Conservation (phyloP, 2,113 vertebrate genomes). For the Perca fluviatilis region DNA sequence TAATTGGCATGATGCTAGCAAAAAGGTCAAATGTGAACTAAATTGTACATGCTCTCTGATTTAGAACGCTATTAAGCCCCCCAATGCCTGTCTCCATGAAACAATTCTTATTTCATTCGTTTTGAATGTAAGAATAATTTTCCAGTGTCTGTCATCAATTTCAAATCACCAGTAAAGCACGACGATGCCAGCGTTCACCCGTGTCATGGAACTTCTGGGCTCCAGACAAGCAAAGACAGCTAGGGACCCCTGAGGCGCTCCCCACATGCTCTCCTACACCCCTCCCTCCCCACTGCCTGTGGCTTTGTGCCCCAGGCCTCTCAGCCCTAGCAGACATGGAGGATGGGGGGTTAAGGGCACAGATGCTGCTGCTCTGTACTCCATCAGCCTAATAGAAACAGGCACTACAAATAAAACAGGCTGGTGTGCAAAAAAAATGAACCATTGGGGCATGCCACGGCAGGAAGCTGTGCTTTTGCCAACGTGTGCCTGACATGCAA, state of each 20-base stretch:
- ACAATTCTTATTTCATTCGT: constrained; percentile 11
- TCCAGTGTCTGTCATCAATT: constrained; percentile 63
- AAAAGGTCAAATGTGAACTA: constrained; percentile 14
- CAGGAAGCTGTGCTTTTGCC: constrained; percentile 57
- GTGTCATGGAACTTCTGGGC: constrained; percentile 53
- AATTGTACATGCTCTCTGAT: constrained; percentile 10
- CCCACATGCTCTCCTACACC: constrained; percentile 35
- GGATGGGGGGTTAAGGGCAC: constrained; percentile 53
- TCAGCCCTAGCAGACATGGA: constrained; percentile 49
- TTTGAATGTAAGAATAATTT: constrained; percentile 28
- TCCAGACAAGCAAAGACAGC: constrained; percentile 50
- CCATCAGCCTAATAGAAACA: constrained; percentile 71
- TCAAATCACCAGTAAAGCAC: constrained; percentile 39
- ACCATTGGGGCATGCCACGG: constrained; percentile 14
- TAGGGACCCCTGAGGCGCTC: constrained; percentile 50
- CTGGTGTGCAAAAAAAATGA: constrained; percentile 37
- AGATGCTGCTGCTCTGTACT: constrained; percentile 69
- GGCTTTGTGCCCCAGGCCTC: constrained; percentile 65
- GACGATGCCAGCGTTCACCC: constrained; percentile 39
- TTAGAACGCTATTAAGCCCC: constrained; percentile 17
- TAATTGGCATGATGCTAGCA: constrained; percentile 19
- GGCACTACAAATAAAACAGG: constrained; percentile 73
- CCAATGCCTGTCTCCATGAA: constrained; percentile 13
- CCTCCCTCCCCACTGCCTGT: constrained; percentile 44
- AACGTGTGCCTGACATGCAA: constrained; percentile 58